Conservation (phyloP, 2,888 invertebrate species). For the Eupithecia abbreviata region DNA sequence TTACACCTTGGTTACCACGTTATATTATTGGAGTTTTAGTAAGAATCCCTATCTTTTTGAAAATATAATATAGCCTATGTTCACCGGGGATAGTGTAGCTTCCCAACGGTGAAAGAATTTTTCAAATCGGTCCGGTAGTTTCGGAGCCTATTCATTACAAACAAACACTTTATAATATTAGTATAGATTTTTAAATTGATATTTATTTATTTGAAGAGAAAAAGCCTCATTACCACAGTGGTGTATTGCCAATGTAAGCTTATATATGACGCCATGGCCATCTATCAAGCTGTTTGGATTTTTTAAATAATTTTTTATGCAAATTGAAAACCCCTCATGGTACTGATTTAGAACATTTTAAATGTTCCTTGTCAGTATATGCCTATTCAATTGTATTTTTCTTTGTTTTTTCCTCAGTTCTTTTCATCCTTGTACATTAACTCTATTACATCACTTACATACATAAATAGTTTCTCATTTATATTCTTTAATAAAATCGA, state of each 20-base stretch:
- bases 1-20: too few relatives aligned
- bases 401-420: conserved; percentile 10
- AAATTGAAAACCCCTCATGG: background rate
- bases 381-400: conserved; percentile 9
- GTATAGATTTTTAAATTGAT: too few relatives aligned
- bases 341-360: conserved; percentile 1
- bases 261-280: background rate
- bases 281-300: background rate
- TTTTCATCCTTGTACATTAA: conserved; percentile 10
- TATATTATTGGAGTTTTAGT: too few relatives aligned
- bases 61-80: too few relatives aligned
- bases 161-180: too few relatives aligned
- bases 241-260: background rate
- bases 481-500: background rate
- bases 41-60: too few relatives aligned
- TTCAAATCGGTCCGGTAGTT: too few relatives aligned
- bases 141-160: too few relatives aligned
- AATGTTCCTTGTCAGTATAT: conserved; percentile 25
- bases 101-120: too few relatives aligned
- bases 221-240: background rate
- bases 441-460: conserved; percentile 27
- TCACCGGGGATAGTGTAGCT: too few relatives aligned
- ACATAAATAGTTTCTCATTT: background rate
- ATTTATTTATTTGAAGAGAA: background rate
- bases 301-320: background rate